Evolutionary conservation across 2,797 vertebrate genomes (phyloP).

Genomic region (Pempheris klunzingeri): DNA sequence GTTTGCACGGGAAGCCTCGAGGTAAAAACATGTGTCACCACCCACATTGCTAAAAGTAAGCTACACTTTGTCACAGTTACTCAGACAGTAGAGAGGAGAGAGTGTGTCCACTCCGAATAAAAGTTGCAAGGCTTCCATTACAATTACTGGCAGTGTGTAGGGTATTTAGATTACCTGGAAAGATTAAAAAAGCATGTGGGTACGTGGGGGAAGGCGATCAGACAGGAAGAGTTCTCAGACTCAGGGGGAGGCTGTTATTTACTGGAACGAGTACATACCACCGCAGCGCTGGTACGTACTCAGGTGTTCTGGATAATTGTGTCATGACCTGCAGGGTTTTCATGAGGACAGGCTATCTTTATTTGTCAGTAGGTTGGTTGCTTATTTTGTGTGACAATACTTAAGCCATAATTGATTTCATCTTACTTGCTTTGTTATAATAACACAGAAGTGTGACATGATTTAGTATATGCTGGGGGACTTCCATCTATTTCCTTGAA

Average conservation of each 20-base stretch:
- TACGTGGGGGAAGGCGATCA: background rate
- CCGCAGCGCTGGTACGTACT: background rate
- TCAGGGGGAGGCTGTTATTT: slow-evolving; percentile 8
- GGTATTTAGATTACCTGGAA: slow-evolving; percentile 6
- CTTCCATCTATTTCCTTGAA: background rate
- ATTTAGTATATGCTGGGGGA: background rate
- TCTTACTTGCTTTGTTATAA: background rate
- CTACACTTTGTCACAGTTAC: slow-evolving; percentile 24
- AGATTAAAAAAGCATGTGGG: background rate
- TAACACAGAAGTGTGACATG: too few relatives aligned
- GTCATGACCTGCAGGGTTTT: background rate
- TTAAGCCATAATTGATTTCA: background rate
- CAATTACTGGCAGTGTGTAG: background rate
- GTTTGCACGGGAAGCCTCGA: background rate
- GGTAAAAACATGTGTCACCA: slow-evolving; percentile 31
- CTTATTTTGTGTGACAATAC: background rate
- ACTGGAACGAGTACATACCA: background rate
- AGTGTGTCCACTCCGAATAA: slow-evolving; percentile 5
- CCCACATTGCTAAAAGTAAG: slow-evolving; percentile 22
- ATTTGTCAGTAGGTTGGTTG: background rate
- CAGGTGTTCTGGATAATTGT: background rate
- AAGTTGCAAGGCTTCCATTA: background rate
- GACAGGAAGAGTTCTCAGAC: background rate
- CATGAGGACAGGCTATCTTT: background rate
- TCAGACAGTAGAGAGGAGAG: background rate